Conservation (phyloP, 2,113 vertebrate species). For the Serranochromis macrocephalus region DNA sequence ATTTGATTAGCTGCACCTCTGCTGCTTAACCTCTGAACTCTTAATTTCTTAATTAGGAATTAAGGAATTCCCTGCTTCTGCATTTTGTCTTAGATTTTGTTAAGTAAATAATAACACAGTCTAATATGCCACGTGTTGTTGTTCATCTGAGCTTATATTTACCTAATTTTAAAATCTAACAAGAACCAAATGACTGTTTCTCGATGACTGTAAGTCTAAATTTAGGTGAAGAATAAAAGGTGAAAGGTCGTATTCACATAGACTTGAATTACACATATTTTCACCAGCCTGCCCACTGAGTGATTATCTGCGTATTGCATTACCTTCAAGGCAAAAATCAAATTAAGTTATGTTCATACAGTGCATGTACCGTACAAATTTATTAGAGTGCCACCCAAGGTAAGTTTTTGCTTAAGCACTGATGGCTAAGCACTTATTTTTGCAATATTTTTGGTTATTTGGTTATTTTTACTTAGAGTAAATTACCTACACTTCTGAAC, state of each 20-base stretch:
- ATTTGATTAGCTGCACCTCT: neutral
- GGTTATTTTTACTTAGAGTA: neutral
- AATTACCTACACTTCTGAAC: neutral
- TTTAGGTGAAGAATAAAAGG: neutral
- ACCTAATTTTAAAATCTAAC: neutral
- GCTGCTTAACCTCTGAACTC: neutral
- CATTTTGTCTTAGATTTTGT: neutral
- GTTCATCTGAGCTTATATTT: neutral
- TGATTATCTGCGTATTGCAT: neutral
- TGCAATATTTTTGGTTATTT: neutral
- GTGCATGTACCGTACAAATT: neutral
- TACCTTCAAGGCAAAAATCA: neutral
- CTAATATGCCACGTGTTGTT: neutral
- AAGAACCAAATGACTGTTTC: neutral
- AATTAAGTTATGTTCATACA: neutral
- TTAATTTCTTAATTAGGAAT: neutral
- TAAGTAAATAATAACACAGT: neutral
- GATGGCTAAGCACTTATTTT: neutral
- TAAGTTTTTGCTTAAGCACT: neutral
- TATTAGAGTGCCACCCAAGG: neutral
- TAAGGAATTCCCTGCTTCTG: neutral
- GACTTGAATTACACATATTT: neutral
- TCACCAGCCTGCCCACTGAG: neutral
- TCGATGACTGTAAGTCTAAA: neutral
- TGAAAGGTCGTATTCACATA: neutral